Conservation (phyloP, 2,888 invertebrate species). For the Pomacea canaliculata region DNA sequence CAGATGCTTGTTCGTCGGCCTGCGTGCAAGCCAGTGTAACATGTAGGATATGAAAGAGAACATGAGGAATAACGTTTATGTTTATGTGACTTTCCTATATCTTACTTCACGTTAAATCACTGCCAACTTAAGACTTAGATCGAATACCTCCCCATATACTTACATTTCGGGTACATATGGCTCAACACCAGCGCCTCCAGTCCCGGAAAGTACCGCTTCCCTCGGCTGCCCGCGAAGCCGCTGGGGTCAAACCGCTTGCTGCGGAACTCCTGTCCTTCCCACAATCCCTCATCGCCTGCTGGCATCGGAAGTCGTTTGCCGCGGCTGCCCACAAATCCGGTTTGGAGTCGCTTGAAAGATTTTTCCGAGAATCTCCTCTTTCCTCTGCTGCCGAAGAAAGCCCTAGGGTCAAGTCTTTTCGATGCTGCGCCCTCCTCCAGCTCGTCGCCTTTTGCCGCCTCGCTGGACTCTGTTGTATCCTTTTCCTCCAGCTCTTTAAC, state of each 20-base stretch:
- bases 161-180: constrained; percentile 27
- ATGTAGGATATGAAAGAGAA: too few species aligned
- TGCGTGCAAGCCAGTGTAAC: too few species aligned
- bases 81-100: too few species aligned
- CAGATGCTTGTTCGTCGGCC: too few species aligned
- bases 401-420: constrained; percentile 7
- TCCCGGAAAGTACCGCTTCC: constrained; percentile 28
- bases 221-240: constrained; percentile 28
- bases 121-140: too few species aligned
- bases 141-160: background rate
- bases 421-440: background rate
- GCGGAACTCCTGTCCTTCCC: background rate
- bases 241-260: constrained; percentile 23
- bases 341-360: constrained; percentile 6
- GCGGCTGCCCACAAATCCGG: constrained; percentile 1
- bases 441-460: background rate
- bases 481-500: too few species aligned
- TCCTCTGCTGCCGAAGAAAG: constrained; percentile 14
- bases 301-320: background rate
- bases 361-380: background rate
- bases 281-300: background rate
- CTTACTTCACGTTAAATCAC: too few species aligned
- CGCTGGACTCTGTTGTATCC: background rate
- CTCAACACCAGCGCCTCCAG: constrained; percentile 27
- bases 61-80: too few species aligned